These are phyloP conservation scores for Chrysomallon squamiferum DNA, from an alignment of 1,140 invertebrate species.

Conservation along the genomic window DNA sequence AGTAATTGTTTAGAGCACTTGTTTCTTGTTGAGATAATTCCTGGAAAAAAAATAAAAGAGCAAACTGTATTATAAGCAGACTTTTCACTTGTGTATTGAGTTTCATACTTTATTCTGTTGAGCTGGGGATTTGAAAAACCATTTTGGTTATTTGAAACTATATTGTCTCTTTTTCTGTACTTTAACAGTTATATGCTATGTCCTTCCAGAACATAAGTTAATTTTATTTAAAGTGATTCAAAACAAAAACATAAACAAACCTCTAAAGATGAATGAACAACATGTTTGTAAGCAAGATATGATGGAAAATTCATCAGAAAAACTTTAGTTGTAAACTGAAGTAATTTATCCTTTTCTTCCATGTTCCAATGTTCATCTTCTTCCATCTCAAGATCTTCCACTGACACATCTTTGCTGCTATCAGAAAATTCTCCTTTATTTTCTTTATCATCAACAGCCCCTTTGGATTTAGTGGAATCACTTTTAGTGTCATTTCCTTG, in stretches of 20 bases:
- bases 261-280: slow-evolving; percentile 68
- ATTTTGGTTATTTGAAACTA: no score
- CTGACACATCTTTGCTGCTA: slow-evolving; percentile 14
- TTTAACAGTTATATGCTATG: no score
- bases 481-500: background rate
- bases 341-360: slow-evolving; percentile 78
- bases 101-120: no score
- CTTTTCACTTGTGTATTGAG: no score
- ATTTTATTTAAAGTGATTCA: no score
- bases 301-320: slow-evolving; percentile 89
- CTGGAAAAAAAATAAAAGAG: slow-evolving; percentile 38
- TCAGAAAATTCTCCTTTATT: slow-evolving; percentile 11
- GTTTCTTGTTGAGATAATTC: slow-evolving; percentile 81
- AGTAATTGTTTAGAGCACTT: slow-evolving; percentile 79
- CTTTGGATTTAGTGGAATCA: slow-evolving; percentile 1
- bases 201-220: no score
- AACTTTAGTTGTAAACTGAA: slow-evolving; percentile 81
- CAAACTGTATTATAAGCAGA: no score
- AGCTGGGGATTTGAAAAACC: no score
- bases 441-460: background rate
- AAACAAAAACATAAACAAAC: no score
- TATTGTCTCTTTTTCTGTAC: no score
- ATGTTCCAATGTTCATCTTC: slow-evolving; percentile 69
- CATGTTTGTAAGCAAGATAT: slow-evolving; percentile 90
- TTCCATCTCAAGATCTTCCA: slow-evolving; percentile 11